Conservation (phyloP, 2,888 invertebrate species). For the Ctenicera cuprea region DNA sequence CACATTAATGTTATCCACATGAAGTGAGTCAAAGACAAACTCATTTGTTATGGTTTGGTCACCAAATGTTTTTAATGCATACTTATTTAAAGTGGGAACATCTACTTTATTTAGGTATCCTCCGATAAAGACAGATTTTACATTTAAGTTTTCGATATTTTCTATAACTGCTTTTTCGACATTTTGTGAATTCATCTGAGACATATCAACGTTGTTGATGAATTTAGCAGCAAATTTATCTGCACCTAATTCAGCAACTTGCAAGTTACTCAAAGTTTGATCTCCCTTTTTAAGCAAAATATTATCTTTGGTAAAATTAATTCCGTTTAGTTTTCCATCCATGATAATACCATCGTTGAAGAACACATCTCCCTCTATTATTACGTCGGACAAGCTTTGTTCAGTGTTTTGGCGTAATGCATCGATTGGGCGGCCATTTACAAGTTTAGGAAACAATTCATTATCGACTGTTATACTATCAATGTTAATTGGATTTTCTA, state of each 20-base stretch:
- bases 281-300: constrained; percentile 65
- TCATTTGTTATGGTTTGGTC: constrained; percentile 72
- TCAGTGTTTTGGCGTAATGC: constrained; percentile 55
- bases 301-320: constrained; percentile 59
- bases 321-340: constrained; percentile 62
- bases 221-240: constrained; percentile 59
- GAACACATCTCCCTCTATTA: constrained; percentile 64
- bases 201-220: constrained; percentile 62
- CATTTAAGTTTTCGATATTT: constrained; percentile 64
- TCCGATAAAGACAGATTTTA: constrained; percentile 70
- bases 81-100: constrained; percentile 71
- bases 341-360: constrained; percentile 62
- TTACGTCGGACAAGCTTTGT: constrained; percentile 59
- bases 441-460: constrained; percentile 56
- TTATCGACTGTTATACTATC: constrained; percentile 63
- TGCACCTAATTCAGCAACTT: constrained; percentile 57
- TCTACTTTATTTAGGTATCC: constrained; percentile 74
- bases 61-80: constrained; percentile 72
- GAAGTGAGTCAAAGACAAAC: constrained; percentile 62
- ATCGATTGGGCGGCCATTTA: constrained; percentile 66
- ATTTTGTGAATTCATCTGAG: background rate
- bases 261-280: constrained; percentile 68
- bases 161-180: constrained; percentile 38
- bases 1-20: constrained; percentile 39
- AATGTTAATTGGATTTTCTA: constrained; percentile 61